Conservation (phyloP, 2,113 vertebrate genomes). For the Actenoides hombroni region DNA sequence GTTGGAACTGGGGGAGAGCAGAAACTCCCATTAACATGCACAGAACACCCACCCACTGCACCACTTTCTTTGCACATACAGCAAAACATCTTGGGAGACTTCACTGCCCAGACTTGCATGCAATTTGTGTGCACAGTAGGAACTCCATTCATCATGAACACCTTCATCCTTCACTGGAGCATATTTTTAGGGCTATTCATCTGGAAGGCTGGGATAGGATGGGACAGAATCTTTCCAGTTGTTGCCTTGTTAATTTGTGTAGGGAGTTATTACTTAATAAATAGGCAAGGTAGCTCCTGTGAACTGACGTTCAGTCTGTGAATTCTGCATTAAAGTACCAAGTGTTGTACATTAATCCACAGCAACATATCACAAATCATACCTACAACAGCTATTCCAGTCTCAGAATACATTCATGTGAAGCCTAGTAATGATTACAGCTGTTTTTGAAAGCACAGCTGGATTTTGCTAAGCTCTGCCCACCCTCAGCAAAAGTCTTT, state of each 20-base stretch:
- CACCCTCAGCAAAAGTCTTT: neutral
- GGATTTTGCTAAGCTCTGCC: conserved; percentile 14
- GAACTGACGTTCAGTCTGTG: neutral
- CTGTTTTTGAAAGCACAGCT: neutral
- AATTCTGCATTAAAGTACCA: conserved; percentile 13
- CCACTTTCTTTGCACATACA: neutral
- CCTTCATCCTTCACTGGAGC: neutral
- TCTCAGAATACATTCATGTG: conserved; percentile 10
- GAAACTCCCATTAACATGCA: neutral
- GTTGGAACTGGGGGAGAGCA: neutral
- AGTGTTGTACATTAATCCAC: conserved; percentile 18
- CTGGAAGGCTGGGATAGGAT: neutral
- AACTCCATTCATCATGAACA: neutral
- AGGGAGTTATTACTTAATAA: neutral
- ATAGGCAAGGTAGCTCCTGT: neutral
- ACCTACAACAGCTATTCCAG: neutral
- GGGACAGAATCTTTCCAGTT: neutral
- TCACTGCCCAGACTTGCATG: neutral
- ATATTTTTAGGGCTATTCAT: neutral
- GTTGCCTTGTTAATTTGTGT: neutral
- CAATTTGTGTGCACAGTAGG: neutral
- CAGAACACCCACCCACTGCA: neutral
- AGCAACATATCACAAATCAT: conserved; percentile 41
- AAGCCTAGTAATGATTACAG: neutral
- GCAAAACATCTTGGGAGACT: fast-evolving